Conservation (phyloP, 2,797 vertebrate species). For the Pantherophis vulpinus region DNA sequence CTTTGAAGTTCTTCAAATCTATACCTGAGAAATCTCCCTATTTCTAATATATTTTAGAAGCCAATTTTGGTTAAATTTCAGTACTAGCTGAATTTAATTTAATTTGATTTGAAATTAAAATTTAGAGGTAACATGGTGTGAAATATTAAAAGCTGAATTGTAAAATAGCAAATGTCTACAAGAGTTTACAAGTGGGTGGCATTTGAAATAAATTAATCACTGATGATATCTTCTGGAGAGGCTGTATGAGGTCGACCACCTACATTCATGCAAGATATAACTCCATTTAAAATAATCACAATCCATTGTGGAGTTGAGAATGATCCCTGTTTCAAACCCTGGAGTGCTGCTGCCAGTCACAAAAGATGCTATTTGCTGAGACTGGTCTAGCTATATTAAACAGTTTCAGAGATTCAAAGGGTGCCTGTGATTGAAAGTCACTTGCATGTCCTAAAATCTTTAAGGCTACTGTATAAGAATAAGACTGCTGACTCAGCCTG, state of each 20-base stretch:
- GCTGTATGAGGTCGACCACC: neutral
- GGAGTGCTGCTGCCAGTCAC: neutral
- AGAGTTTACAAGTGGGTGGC: neutral
- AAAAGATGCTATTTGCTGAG: neutral
- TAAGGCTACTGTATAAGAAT: neutral
- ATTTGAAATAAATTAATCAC: neutral
- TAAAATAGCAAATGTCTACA: neutral
- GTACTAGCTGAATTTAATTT: neutral
- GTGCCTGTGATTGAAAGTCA: neutral
- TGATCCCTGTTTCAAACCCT: neutral
- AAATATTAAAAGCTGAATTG: neutral
- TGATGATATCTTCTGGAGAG: neutral
- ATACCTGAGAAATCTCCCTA: neutral
- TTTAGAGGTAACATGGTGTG: neutral
- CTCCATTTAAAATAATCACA: constrained; percentile 1
- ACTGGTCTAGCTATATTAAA: neutral
- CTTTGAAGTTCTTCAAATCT: neutral
- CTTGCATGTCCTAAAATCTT: neutral
- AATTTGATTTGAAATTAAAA: neutral
- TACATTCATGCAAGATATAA: neutral
- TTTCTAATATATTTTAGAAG: neutral
- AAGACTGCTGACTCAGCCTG: neutral
- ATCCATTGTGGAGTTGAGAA: neutral
- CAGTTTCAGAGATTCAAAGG: neutral
- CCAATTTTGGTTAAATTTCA: neutral